A percentile compares a stretch with the other conserved stretches of the same genome.
These are phyloP conservation scores for Papilio protenor DNA, from an alignment of 2,888 invertebrate genomes.

Conservation along the genomic window DNA sequence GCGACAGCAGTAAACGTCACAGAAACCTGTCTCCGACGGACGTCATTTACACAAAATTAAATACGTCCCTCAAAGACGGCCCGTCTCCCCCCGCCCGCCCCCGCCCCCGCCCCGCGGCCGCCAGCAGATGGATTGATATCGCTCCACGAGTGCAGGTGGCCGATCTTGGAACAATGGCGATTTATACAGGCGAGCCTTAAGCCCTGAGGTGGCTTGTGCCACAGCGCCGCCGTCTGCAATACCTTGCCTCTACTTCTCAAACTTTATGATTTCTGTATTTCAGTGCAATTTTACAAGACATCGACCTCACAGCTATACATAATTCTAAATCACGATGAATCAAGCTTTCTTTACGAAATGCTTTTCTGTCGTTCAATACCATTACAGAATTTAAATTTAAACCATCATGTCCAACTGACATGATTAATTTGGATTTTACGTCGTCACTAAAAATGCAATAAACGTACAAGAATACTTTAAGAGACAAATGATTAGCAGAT, in stretches of 20 bases:
- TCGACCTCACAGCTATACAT: not conserved
- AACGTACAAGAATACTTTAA: slow-evolving; percentile 13
- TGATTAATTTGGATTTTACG: slow-evolving; percentile 1
- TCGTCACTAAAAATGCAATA: slow-evolving; percentile 18
- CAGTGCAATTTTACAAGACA: not conserved
- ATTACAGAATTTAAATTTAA: not conserved
- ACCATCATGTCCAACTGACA: not conserved
- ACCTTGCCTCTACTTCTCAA: slow-evolving; percentile 4
- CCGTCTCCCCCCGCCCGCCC: slow-evolving; percentile 58
- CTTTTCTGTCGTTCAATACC: not conserved
- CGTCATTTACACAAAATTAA: slow-evolving; percentile 82
- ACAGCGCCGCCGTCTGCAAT: slow-evolving; percentile 32
- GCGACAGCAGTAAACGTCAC: slow-evolving; percentile 48
- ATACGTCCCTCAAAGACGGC: slow-evolving; percentile 69
- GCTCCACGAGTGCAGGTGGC: slow-evolving; percentile 78
- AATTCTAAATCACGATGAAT: not conserved
- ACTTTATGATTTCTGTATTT: not conserved
- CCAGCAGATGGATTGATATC: slow-evolving; percentile 79
- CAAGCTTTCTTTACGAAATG: not conserved
- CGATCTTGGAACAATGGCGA: slow-evolving; percentile 75
- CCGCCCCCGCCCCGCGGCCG: slow-evolving; percentile 50
- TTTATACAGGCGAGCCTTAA: slow-evolving; percentile 67
- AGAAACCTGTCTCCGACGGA: slow-evolving; percentile 45
- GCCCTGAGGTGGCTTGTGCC: slow-evolving; percentile 47
- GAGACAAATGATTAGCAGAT: slow-evolving; percentile 41